Conservation (phyloP, 2,888 invertebrate species). For the Troglohyphantes excavatus region DNA sequence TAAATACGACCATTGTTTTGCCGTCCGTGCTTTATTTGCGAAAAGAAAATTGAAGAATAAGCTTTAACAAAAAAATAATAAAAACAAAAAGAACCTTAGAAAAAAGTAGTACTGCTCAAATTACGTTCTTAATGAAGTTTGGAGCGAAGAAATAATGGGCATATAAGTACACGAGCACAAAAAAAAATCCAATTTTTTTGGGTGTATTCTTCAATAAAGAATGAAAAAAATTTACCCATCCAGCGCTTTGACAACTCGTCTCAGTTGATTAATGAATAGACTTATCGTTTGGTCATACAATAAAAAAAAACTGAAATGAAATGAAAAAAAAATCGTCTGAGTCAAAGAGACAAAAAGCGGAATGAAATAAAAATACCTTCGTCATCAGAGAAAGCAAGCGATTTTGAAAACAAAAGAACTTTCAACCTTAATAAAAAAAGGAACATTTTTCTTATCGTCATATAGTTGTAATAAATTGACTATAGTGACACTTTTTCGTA, state of each 20-base stretch:
- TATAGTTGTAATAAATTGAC: not conserved
- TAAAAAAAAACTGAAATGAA: slow-evolving; percentile 37
- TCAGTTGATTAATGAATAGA: slow-evolving; percentile 65
- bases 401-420: slow-evolving; percentile 32
- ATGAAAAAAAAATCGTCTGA: slow-evolving; percentile 19
- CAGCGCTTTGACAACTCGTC: slow-evolving; percentile 64
- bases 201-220: slow-evolving; percentile 5
- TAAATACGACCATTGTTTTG: slow-evolving; percentile 62
- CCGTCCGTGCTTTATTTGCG: slow-evolving; percentile 26
- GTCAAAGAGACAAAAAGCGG: slow-evolving; percentile 15
- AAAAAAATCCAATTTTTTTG: slow-evolving; percentile 31
- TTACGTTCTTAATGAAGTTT: slow-evolving; percentile 72
- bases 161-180: slow-evolving; percentile 61
- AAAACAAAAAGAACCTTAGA: slow-evolving; percentile 18
- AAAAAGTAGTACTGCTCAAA: slow-evolving; percentile 55
- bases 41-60: slow-evolving; percentile 25
- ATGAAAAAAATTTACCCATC: slow-evolving; percentile 43
- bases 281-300: slow-evolving; percentile 64
- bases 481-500: slow-evolving; percentile 1
- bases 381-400: slow-evolving; percentile 26
- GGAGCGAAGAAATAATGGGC: slow-evolving; percentile 60
- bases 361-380: slow-evolving; percentile 17
- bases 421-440: slow-evolving; percentile 18
- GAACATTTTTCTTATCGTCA: not conserved
- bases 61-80: slow-evolving; percentile 21